Percentiles rank a stretch among this genome's conserved stretches.
These are phyloP conservation scores for Lanius ludovicianus DNA, from an alignment of 2,113 vertebrate species.

Conservation along the genomic window DNA sequence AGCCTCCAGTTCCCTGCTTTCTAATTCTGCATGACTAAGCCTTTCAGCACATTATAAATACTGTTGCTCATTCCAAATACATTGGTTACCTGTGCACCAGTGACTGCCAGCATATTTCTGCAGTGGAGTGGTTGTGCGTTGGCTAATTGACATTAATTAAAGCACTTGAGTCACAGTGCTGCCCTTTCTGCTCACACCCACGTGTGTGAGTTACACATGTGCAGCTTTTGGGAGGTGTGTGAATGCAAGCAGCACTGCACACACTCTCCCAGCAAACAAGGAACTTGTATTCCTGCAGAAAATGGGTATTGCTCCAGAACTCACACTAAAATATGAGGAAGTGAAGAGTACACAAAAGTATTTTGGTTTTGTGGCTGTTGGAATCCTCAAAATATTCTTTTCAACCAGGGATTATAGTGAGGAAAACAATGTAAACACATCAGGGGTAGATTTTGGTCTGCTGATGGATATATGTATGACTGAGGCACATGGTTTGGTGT, in stretches of 20 bases:
- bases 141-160: constrained; percentile 4
- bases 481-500: not conserved
- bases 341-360: not conserved
- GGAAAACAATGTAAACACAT: not conserved
- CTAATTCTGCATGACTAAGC: not conserved
- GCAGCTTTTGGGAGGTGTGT: not conserved
- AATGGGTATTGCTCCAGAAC: not conserved
- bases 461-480: not conserved
- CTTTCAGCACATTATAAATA: not conserved
- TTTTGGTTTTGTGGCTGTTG: not conserved
- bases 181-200: constrained; percentile 35
- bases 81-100: not conserved
- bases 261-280: not conserved
- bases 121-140: not conserved
- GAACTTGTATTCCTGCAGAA: not conserved
- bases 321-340: not conserved
- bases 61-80: not conserved
- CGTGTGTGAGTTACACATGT: not conserved
- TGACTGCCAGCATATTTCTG: not conserved
- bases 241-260: not conserved
- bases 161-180: constrained; percentile 8
- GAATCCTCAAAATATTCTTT: not conserved
- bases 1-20: not conserved
- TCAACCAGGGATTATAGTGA: not conserved
- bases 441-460: not conserved